Evolutionary conservation across 2,797 vertebrate genomes (phyloP), one percentile per base, ranked within the genome.

Genomic region (Poecilia picta): DNA sequence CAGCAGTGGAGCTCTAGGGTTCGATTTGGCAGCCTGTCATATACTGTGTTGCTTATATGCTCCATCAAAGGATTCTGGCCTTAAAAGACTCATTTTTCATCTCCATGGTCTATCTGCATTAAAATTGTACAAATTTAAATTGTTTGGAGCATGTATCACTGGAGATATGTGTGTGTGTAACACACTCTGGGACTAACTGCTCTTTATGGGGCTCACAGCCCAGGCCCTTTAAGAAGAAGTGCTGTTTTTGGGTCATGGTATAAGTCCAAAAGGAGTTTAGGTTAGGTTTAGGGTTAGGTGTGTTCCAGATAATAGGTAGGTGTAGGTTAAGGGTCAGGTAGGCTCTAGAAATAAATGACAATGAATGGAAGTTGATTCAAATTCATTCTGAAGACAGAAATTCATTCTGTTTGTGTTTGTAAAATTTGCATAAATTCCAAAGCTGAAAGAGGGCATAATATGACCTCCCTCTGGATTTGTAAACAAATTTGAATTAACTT

Each of bases 371-470:
- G 49, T 51, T 20, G 23, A 51, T 23, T 51, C 20, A 51, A 51
- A 51, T 18, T 51, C 0, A 2, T 20, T 51, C 47, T 51, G 18
- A 51, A 51, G 47, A 7, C 47, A 51, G 47, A 51, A 51, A 51
- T 23, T 51, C 6, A 45, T 45, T 45, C 43, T 51, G 7, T 23
- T 3, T n/a, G n/a, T 28, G 78, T 23, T 5, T 68, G 51, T 8
- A 74, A 73, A 81, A 80, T 76, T 53, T 80, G 75, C 70, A 36
- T 79, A 7, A 72, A 41, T 75, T 71, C 33, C 2, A 1, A 12
- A 74, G 43, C 10, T 55, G 49, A 55, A 75, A 68, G 85, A 79
- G 74, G 64, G 5, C 49, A 31, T 47, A 36, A 75, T 77, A 79
- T 59, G 74, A 43, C 39, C 13, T 78, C 76, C 75, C 55, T 53